Percentiles rank a stretch among this genome's conserved stretches.
These are phyloP conservation scores for Agriopis marginaria DNA, from an alignment of 2,888 invertebrate genomes.

Conservation along the genomic window DNA sequence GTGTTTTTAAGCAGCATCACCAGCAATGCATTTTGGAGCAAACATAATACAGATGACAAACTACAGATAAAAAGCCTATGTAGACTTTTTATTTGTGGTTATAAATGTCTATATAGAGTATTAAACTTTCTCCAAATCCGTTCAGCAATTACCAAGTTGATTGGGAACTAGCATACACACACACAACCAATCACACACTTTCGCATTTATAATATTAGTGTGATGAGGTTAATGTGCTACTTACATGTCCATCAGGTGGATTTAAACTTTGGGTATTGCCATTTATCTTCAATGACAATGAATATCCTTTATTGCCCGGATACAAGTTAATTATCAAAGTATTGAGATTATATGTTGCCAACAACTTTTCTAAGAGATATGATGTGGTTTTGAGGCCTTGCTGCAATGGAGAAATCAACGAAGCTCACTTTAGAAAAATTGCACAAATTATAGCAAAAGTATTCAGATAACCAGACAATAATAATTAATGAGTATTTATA, in stretches of 20 bases:
- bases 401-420: conserved; percentile 63
- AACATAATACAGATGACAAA: too few species aligned
- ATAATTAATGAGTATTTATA: background rate
- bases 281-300: conserved; percentile 88
- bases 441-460: background rate
- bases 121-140: too few species aligned
- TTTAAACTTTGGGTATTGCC: conserved; percentile 81
- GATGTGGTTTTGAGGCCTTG: conserved; percentile 88
- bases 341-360: conserved; percentile 94
- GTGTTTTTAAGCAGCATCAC: too few species aligned
- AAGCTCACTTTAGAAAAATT: conserved; percentile 5
- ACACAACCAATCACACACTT: too few species aligned
- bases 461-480: background rate
- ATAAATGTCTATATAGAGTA: too few species aligned
- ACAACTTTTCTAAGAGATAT: conserved; percentile 93
- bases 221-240: conserved; percentile 45
- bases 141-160: too few species aligned
- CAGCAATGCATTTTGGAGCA: too few species aligned
- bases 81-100: too few species aligned
- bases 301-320: conserved; percentile 97
- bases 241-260: conserved; percentile 79
- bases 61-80: too few species aligned
- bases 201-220: too few species aligned
- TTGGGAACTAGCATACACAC: too few species aligned
- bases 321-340: conserved; percentile 96